Percentiles rank a stretch among this genome's conserved stretches.
phyloP scores from a whole-genome alignment of 2,797 vertebrate genomes.

The Botia almorhae region DNA sequence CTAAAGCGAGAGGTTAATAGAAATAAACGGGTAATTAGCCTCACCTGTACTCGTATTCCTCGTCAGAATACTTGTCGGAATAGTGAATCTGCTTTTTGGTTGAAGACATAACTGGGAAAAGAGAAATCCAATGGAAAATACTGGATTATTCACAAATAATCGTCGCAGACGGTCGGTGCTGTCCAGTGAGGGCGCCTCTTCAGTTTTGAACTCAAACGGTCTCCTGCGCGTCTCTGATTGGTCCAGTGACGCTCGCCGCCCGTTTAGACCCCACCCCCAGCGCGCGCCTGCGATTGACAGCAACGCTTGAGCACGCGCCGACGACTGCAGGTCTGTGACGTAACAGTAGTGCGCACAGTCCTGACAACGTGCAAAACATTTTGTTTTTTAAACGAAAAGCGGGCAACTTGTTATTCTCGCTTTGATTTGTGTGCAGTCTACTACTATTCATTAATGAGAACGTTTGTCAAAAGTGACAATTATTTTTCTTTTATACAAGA shows the following conservation, averaged over 20 bases:
- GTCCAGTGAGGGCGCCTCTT: not conserved
- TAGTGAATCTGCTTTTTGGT: conserved; percentile 82
- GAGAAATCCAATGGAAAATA: not conserved
- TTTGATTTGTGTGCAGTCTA: not conserved
- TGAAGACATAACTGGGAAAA: conserved; percentile 67
- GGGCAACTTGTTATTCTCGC: too few relatives aligned
- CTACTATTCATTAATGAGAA: not conserved
- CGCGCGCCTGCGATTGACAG: not conserved
- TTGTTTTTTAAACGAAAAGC: too few relatives aligned
- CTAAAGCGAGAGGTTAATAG: not conserved
- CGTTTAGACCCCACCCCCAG: not conserved
- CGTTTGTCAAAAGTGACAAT: not conserved
- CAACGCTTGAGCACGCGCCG: not conserved
- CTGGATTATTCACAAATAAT: not conserved
- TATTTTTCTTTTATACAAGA: not conserved
- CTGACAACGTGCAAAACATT: not conserved
- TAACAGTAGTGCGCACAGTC: not conserved
- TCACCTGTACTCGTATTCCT: conserved; percentile 83
- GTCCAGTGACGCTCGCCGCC: conserved; percentile 48
- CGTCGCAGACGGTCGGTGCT: not conserved
- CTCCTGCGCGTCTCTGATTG: conserved; percentile 66
- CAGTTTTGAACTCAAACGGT: conserved; percentile 77
- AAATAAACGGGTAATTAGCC: not conserved
- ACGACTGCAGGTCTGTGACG: not conserved
- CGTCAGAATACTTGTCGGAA: conserved; percentile 82